phyloP scores from a whole-genome alignment of 2,797 vertebrate species.

The Siniperca undulata region DNA sequence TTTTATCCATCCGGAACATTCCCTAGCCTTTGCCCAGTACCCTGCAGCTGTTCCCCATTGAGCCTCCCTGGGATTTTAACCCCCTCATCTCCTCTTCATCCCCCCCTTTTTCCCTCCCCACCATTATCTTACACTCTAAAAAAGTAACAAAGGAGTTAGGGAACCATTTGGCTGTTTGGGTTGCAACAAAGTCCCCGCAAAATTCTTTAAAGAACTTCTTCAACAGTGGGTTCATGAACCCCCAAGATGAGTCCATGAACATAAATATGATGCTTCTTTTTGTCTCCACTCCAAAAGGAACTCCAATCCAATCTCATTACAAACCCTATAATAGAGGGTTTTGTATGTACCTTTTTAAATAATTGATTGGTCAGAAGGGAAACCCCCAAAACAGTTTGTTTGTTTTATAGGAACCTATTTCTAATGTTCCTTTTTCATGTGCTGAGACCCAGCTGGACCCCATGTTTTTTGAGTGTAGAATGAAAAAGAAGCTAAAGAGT shows the following conservation, averaged over 20 bases:
- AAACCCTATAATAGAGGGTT: background rate
- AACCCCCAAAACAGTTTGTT: background rate
- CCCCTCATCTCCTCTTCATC: conserved; percentile 51
- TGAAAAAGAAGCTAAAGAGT: conserved; percentile 32
- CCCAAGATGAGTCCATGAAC: background rate
- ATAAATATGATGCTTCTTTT: background rate
- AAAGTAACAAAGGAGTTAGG: conserved; percentile 14
- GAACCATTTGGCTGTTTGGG: background rate
- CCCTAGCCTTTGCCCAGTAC: conserved; percentile 73
- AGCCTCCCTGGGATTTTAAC: conserved; percentile 65
- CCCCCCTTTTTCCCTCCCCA: conserved; percentile 4
- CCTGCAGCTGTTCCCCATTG: conserved; percentile 82
- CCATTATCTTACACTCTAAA: conserved; percentile 51
- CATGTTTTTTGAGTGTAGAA: conserved; percentile 52
- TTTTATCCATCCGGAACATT: conserved; percentile 71
- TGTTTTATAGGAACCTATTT: background rate
- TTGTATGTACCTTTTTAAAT: background rate
- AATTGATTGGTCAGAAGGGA: background rate
- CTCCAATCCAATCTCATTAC: background rate
- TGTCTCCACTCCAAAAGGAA: background rate
- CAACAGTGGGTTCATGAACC: background rate
- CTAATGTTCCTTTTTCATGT: background rate
- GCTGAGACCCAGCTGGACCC: conserved; percentile 5
- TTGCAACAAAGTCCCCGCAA: background rate
- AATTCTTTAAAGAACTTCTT: background rate